Evolutionary conservation across 2,888 invertebrate species (phyloP).

Genomic region (Seladonia tumulorum): DNA sequence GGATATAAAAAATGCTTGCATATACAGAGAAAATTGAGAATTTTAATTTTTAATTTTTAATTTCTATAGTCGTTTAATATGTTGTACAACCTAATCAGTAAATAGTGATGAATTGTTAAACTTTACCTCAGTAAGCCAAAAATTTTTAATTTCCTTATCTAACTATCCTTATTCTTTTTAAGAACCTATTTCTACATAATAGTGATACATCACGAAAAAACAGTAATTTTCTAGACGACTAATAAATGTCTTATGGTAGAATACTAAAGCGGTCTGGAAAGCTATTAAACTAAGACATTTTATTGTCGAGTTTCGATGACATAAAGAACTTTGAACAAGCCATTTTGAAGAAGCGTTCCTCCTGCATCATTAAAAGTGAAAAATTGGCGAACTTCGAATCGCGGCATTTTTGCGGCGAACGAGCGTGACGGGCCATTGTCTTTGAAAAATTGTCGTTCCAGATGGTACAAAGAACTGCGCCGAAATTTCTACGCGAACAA

Average conservation of each 20-base stretch:
- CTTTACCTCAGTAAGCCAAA: too few species aligned
- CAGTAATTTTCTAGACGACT: not conserved
- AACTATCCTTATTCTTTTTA: not conserved
- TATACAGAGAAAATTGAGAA: too few species aligned
- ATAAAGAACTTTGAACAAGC: slow-evolving; percentile 6
- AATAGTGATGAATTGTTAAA: too few species aligned
- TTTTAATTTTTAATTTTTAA: too few species aligned
- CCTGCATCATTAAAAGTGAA: not conserved
- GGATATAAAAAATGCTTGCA: too few species aligned
- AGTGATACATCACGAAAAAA: not conserved
- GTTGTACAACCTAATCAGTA: too few species aligned
- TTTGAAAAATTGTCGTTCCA: not conserved
- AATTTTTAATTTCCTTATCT: too few species aligned
- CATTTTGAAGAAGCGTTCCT: not conserved
- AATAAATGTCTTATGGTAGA: not conserved
- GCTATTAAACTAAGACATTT: not conserved
- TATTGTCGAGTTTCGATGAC: not conserved
- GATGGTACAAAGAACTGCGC: not conserved
- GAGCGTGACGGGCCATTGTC: not conserved
- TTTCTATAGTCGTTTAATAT: too few species aligned
- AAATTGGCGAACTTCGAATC: not conserved
- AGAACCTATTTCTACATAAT: not conserved
- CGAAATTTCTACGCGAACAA: slow-evolving; percentile 9
- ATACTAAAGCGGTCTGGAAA: not conserved
- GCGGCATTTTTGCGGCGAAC: not conserved